Evolutionary conservation across 2,888 invertebrate species (phyloP), one percentile per base, ranked within the genome.

Genomic region (Taphrorychus bicolor): DNA sequence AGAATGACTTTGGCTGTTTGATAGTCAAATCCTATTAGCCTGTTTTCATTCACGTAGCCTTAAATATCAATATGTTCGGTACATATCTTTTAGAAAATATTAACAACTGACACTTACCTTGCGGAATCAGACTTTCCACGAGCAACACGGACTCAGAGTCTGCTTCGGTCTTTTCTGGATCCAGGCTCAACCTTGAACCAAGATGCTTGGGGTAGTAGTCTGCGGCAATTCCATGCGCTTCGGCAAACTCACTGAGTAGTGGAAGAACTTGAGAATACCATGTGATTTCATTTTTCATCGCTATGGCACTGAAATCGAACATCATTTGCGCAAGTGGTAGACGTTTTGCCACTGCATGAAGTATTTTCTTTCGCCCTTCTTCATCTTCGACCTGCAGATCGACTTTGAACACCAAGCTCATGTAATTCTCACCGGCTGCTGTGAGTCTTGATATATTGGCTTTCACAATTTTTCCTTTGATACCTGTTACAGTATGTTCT

Each of bases 261-360:
- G 73, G 72, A 9, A 70, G 23, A 2, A 72, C 67, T 40, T 58
- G 45, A 5, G 21, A 40, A 24, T 73, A 73, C 59, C 67, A 72
- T 16, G 24, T 19, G 14, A 72, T 62, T 56, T 73, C 71, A 23
- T 70, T 68, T 57, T 42, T 45, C 45, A 56, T 42, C 5, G 45
- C 51, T 5, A 63, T n/a, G n/a, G n/a, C n/a, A n/a, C n/a, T n/a
- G n/a, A n/a, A n/a, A n/a, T n/a, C n/a, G n/a, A n/a, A n/a, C n/a
- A n/a, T n/a, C n/a, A n/a, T n/a, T n/a, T n/a, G n/a, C n/a, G n/a
- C n/a, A n/a, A n/a, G n/a, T n/a, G n/a, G n/a, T n/a, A n/a, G n/a
- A n/a, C n/a, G n/a, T n/a, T n/a, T n/a, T n/a, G n/a, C n/a, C n/a
- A n/a, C n/a, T n/a, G n/a, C n/a, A n/a, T n/a, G n/a, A n/a, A n/a